A percentile compares a stretch with the other conserved stretches of the same genome.
Conservation (phyloP, 2,888 invertebrate species). For the Myopa tessellatipennis region DNA sequence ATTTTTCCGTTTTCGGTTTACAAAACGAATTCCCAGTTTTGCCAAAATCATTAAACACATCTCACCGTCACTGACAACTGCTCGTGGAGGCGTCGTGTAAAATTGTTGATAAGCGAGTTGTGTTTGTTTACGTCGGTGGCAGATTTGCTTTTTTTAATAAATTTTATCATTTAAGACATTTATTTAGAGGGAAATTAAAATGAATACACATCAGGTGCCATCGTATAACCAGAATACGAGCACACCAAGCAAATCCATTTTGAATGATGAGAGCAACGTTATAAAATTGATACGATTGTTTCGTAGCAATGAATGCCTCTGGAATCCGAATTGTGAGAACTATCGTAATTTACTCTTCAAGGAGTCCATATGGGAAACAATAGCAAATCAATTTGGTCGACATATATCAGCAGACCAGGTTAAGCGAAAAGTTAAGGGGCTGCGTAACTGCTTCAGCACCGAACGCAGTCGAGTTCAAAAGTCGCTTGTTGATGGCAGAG, state of each 20-base stretch:
- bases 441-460: slow-evolving; percentile 34
- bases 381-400: slow-evolving; percentile 29
- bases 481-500: slow-evolving; percentile 30
- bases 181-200: not conserved
- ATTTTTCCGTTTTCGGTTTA: too few species aligned
- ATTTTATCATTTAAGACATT: not conserved
- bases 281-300: slow-evolving; percentile 32
- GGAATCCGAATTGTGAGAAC: slow-evolving; percentile 34
- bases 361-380: slow-evolving; percentile 30
- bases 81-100: not conserved
- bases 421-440: slow-evolving; percentile 33
- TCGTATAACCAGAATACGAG: not conserved
- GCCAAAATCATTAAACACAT: not conserved
- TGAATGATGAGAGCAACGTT: slow-evolving; percentile 33
- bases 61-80: not conserved
- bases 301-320: slow-evolving; percentile 33
- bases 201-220: slow-evolving; percentile 7
- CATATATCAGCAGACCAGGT: slow-evolving; percentile 33
- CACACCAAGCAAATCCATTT: slow-evolving; percentile 23
- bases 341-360: slow-evolving; percentile 27
- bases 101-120: slow-evolving; percentile 21
- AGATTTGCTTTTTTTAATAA: not conserved
- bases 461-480: slow-evolving; percentile 37
- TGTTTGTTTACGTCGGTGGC: slow-evolving; percentile 21
- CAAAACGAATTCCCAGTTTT: too few species aligned